These are phyloP conservation scores for Dicentrarchus labrax DNA, from an alignment of 2,113 vertebrate species.

Conservation along the genomic window DNA sequence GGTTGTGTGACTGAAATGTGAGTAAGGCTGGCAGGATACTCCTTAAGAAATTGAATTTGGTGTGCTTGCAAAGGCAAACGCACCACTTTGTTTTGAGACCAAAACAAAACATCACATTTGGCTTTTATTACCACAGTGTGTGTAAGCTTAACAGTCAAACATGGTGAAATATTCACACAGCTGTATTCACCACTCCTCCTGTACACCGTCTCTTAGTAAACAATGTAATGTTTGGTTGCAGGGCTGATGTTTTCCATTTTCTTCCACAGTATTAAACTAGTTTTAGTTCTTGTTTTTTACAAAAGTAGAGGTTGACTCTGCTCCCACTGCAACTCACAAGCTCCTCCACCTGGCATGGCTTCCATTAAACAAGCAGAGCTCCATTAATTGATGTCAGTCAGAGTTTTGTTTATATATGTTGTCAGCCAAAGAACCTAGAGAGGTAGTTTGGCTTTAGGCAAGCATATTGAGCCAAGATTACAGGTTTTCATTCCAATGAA, in stretches of 20 bases:
- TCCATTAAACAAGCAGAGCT: neutral
- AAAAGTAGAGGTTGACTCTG: neutral
- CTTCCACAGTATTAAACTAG: neutral
- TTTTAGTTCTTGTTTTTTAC: neutral
- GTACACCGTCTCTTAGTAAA: constrained; percentile 17
- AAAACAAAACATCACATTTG: constrained; percentile 53
- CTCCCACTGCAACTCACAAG: neutral
- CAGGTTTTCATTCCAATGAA: neutral
- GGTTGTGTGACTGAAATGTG: constrained; percentile 22
- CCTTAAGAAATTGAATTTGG: constrained; percentile 17
- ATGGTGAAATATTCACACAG: constrained; percentile 44
- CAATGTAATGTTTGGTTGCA: constrained; percentile 27
- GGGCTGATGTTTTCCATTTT: constrained; percentile 19
- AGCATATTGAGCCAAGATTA: neutral
- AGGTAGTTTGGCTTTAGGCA: neutral
- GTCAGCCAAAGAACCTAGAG: neutral
- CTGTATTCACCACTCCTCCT: neutral
- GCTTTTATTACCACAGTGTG: constrained; percentile 50
- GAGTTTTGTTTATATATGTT: neutral
- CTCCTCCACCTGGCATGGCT: neutral
- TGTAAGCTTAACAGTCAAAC: constrained; percentile 21
- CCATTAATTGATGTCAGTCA: neutral
- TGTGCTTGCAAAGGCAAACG: constrained; percentile 24
- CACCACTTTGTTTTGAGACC: constrained; percentile 32
- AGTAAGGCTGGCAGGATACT: constrained; percentile 13